Evolutionary conservation across 2,113 vertebrate species (phyloP).

Genomic region (Trogon surrucura): DNA sequence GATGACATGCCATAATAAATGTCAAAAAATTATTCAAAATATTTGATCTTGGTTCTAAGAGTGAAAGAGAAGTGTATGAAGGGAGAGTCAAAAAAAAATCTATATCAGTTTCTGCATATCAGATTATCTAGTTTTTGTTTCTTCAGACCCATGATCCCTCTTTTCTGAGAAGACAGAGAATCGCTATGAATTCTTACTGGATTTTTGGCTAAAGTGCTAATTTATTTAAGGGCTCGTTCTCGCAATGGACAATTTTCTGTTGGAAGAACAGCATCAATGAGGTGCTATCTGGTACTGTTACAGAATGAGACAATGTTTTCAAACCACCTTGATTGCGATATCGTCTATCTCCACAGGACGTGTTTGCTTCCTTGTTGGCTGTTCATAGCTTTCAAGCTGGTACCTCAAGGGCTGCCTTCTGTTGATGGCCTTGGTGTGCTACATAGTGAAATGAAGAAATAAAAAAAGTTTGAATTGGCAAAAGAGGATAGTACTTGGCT

Average conservation of each 20-base stretch:
- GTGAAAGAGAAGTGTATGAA: background rate
- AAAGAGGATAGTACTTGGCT: background rate
- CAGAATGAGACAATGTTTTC: background rate
- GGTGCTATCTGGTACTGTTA: background rate
- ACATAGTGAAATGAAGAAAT: constrained; percentile 12
- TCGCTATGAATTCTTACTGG: background rate
- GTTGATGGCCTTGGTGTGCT: constrained; percentile 91
- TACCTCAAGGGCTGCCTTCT: constrained; percentile 91
- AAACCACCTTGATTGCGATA: constrained; percentile 89
- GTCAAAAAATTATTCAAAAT: background rate
- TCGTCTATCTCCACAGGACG: constrained; percentile 87
- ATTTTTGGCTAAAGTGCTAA: background rate
- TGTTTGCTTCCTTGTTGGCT: constrained; percentile 79
- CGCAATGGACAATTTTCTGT: background rate
- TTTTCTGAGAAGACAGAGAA: background rate
- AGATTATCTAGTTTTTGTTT: background rate
- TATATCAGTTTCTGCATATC: background rate
- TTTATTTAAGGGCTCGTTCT: background rate
- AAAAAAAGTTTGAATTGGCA: background rate
- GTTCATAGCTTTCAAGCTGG: constrained; percentile 91
- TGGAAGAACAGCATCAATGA: background rate
- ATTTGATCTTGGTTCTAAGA: background rate
- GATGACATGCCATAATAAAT: background rate
- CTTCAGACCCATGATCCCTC: background rate
- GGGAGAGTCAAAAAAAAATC: background rate